phyloP scores from a whole-genome alignment of 2,888 invertebrate genomes.

The Trachelus tabidus region DNA sequence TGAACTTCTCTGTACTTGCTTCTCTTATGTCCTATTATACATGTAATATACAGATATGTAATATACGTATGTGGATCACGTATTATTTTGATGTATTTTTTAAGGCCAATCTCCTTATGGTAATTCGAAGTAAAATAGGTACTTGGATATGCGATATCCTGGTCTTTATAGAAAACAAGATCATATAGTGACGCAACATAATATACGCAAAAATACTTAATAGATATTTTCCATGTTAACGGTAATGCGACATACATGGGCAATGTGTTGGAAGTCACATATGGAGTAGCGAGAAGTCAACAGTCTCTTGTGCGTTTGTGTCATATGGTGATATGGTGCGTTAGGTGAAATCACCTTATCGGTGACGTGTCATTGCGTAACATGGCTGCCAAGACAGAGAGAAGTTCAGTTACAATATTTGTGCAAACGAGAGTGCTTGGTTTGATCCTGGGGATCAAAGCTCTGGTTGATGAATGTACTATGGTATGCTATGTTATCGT shows the following conservation, averaged over 20 bases:
- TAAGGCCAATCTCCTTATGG: neutral
- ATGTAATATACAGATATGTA: neutral
- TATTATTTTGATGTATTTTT: no score
- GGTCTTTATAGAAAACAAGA: no score
- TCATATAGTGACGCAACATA: neutral
- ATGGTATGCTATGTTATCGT: no score
- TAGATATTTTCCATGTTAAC: neutral
- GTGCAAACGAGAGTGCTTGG: neutral
- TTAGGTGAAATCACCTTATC: neutral
- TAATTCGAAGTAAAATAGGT: neutral
- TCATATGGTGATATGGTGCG: no score
- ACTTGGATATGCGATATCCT: no score
- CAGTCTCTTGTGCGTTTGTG: neutral
- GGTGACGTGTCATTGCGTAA: neutral
- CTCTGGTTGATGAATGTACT: neutral
- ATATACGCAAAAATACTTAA: neutral
- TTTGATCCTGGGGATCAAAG: neutral
- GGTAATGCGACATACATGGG: neutral
- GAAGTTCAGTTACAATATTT: neutral
- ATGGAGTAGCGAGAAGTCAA: neutral
- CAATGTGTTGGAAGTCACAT: neutral
- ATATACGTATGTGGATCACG: no score
- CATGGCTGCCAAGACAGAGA: neutral
- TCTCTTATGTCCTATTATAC: neutral
- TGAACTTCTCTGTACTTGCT: neutral